Percentiles rank a stretch among this genome's conserved stretches.
Conservation (phyloP, 2,113 vertebrate species). For the Rallus limicola region DNA sequence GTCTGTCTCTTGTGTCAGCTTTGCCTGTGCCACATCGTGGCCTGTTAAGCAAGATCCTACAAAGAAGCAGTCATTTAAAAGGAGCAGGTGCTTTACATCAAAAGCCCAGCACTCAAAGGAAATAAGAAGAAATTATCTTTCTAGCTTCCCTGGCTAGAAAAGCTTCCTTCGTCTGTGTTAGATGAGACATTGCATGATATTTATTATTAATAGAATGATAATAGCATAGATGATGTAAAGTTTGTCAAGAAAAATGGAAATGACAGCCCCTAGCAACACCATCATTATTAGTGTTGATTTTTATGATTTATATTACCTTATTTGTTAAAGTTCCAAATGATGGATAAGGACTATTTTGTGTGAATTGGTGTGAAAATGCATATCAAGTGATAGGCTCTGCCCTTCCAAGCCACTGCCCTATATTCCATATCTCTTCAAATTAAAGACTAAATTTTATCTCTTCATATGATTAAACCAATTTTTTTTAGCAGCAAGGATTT, state of each 20-base stretch:
- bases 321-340: background rate
- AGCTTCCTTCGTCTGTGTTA: conserved; percentile 46
- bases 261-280: background rate
- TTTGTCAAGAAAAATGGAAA: conserved; percentile 33
- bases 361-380: background rate
- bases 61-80: conserved; percentile 73
- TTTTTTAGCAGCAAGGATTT: background rate
- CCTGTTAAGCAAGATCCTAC: conserved; percentile 71
- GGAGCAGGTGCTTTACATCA: conserved; percentile 71
- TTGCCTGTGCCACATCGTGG: conserved; percentile 73
- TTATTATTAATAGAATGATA: conserved; percentile 5
- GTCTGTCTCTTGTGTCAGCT: conserved; percentile 75
- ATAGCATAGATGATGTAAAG: conserved; percentile 10
- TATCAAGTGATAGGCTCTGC: background rate
- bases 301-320: conserved; percentile 24
- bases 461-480: background rate
- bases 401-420: background rate
- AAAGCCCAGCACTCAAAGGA: conserved; percentile 68
- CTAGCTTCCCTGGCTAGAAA: conserved; percentile 43
- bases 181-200: conserved; percentile 17
- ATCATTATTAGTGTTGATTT: background rate
- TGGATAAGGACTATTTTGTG: background rate
- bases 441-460: background rate
- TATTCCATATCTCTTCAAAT: background rate
- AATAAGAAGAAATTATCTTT: conserved; percentile 58